A percentile compares a stretch with the other conserved stretches of the same genome.
phyloP scores from a whole-genome alignment of 2,797 vertebrate species.

The Phalanger gymnotis region DNA sequence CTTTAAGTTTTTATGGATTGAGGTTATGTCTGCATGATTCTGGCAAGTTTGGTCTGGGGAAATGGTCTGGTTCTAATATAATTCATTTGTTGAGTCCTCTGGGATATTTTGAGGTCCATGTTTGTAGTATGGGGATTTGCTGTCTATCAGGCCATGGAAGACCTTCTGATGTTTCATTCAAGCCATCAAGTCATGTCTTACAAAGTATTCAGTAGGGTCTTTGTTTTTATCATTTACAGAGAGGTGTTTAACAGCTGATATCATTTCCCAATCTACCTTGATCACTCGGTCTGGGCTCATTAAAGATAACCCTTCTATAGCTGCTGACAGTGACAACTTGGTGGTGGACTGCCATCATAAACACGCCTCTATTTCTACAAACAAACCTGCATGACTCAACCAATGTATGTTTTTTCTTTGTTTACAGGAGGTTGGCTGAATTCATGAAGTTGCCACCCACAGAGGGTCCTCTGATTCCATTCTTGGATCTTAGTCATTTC shows the following conservation, averaged over 20 bases:
- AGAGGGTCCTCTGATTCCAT: neutral
- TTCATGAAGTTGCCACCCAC: neutral
- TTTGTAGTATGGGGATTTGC: neutral
- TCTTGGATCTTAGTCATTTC: neutral
- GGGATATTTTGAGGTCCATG: neutral
- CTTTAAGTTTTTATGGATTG: neutral
- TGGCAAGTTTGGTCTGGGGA: neutral
- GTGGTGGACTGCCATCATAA: neutral
- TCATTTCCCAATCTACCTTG: neutral
- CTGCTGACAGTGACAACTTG: neutral
- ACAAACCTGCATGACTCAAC: neutral
- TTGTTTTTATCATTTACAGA: neutral
- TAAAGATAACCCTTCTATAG: neutral
- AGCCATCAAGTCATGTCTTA: too few relatives aligned
- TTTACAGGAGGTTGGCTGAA: neutral
- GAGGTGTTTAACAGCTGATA: neutral
- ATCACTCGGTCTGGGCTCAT: neutral
- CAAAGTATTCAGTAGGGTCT: neutral
- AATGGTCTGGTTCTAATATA: neutral
- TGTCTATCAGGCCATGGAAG: neutral
- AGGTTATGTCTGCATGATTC: neutral
- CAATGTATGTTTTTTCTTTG: neutral
- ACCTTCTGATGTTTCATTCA: neutral
- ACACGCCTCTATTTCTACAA: neutral
- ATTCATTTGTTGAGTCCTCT: neutral